phyloP scores from a whole-genome alignment of 2,113 vertebrate species.

The Paraplagusia blochii region DNA sequence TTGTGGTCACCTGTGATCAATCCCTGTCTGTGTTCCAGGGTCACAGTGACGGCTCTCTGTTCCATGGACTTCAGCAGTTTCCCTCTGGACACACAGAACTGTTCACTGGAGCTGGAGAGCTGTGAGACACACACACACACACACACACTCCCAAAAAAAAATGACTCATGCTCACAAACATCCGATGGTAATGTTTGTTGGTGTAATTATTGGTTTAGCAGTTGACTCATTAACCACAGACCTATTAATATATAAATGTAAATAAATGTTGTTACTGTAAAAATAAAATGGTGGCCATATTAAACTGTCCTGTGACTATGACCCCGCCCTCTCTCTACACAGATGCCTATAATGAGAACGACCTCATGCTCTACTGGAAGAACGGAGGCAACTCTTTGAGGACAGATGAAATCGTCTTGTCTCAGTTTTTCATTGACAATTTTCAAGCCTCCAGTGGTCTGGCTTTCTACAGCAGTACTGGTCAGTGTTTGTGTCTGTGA shows the following conservation, averaged over 20 bases:
- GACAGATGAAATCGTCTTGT: conserved; percentile 87
- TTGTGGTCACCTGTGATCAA: neutral
- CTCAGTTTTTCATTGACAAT: conserved; percentile 90
- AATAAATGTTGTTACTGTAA: too few species aligned
- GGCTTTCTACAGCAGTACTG: conserved; percentile 92
- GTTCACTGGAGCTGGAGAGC: conserved; percentile 91
- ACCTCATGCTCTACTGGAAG: conserved; percentile 93
- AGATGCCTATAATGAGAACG: conserved; percentile 92
- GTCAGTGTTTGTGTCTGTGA: conserved; percentile 63
- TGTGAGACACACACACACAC: conserved; percentile 77
- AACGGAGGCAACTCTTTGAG: conserved; percentile 86
- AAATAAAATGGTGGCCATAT: too few species aligned
- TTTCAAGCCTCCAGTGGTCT: conserved; percentile 89
- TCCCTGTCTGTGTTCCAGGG: conserved; percentile 72
- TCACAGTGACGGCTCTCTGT: conserved; percentile 89
- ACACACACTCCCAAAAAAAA: too few species aligned
- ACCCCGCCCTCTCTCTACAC: conserved; percentile 11
- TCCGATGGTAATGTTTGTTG: too few species aligned
- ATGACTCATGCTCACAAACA: too few species aligned
- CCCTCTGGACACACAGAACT: conserved; percentile 92
- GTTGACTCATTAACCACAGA: too few species aligned
- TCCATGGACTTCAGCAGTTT: conserved; percentile 95
- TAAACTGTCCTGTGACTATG: too few species aligned
- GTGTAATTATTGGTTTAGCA: too few species aligned
- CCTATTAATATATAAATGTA: too few species aligned